These are phyloP conservation scores for Bettongia penicillata DNA, from an alignment of 2,113 vertebrate species.

Conservation along the genomic window DNA sequence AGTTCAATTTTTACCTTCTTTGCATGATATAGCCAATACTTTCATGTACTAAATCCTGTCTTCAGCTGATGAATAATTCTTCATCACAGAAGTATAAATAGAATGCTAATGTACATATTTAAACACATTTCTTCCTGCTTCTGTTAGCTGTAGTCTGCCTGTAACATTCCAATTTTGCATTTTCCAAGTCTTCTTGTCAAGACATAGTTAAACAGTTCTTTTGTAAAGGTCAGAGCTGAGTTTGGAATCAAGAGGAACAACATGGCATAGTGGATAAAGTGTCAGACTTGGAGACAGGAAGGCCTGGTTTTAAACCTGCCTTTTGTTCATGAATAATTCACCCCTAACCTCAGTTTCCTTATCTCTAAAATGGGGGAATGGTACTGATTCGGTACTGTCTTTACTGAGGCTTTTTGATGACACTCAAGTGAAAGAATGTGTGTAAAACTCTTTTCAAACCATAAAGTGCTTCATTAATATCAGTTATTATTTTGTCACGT, in stretches of 20 bases:
- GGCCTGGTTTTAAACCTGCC: background rate
- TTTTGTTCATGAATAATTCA: background rate
- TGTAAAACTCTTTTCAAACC: background rate
- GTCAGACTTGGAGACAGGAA: background rate
- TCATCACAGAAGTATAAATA: slow-evolving; percentile 10
- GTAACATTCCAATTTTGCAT: background rate
- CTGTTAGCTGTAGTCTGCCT: no score
- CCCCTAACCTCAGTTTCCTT: background rate
- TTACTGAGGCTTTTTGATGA: background rate
- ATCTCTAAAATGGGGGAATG: background rate
- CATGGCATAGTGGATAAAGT: background rate
- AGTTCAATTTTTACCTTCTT: slow-evolving; percentile 6
- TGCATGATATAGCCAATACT: background rate
- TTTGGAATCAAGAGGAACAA: background rate
- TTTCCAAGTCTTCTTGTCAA: background rate
- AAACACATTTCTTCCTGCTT: no score
- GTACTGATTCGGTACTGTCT: background rate
- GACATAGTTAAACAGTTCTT: background rate
- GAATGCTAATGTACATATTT: background rate
- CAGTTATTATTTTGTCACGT: background rate
- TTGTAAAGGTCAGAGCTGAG: background rate
- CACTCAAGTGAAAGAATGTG: background rate
- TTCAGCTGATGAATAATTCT: slow-evolving; percentile 18
- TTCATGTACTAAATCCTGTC: background rate
- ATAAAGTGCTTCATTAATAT: background rate